Evolutionary conservation across 2,888 invertebrate species (phyloP), one percentile per base, ranked within the genome.

Genomic region (Sturmia bella): DNA sequence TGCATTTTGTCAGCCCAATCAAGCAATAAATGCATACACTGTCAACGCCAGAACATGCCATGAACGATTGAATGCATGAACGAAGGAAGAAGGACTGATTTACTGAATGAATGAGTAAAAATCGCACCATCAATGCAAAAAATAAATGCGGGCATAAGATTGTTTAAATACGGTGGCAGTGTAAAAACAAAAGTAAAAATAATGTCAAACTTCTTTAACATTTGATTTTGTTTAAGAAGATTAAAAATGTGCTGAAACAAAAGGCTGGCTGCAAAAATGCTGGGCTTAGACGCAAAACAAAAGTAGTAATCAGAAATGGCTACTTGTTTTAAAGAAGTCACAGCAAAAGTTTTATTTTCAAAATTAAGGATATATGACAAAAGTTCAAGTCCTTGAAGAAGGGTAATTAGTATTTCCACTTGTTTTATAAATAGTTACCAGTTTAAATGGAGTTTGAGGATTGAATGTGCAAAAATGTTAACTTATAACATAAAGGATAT

Each of bases 1-100:
- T 82, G 81, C 81, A 82, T 78, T 82, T 82, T 82, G 81, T 82
- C 81, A 82, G 74, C 73, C 78, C 74, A 78, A 82, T 82, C 76
- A 72, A 68, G 70, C 77, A 78, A 78, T 70, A 72, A 78, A 78
- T 78, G 64, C 78, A 78, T 66, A 66, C 59, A 56, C 61, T 72
- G 80, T 63, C 75, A 75, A 45, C 32, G 50, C 19, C 69, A 80
- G 74, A 41, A 74, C 15, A 69, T 56, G 69, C 17, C 19, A 45
- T 24, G 66, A 73, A 15, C 43, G 50, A 61, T 54, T 19, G 32
- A 69, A 41, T 19, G 19, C 54, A 43, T 43, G 43, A 57, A 24
- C 39, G 21, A 72, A 12, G 27, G 21, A 64, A 27, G 21, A 72
- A 12, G 19, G 15, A 64, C 19, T 41, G 32, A 15, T 17, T 45